Evolutionary conservation across 2,113 vertebrate genomes (phyloP).

Genomic region (Planiliza haematocheilus): DNA sequence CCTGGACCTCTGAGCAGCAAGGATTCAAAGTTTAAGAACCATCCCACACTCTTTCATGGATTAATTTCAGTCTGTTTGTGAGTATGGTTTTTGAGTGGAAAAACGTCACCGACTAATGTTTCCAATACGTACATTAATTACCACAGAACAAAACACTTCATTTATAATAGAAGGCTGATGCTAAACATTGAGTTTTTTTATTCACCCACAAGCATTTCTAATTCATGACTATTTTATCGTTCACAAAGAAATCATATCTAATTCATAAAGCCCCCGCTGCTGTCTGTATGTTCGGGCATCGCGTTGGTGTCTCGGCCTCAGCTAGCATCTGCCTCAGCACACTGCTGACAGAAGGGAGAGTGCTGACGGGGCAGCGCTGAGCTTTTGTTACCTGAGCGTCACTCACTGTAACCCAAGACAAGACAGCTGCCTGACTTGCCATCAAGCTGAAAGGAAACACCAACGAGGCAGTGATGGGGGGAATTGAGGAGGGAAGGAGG

Average conservation of each 20-base stretch:
- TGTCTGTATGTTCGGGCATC: slow-evolving; percentile 2
- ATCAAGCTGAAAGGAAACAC: slow-evolving; percentile 66
- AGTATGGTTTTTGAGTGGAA: background rate
- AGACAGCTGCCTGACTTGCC: slow-evolving; percentile 73
- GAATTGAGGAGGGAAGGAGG: background rate
- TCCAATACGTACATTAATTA: background rate
- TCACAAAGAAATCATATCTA: slow-evolving; percentile 50
- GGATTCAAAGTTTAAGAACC: background rate
- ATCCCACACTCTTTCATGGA: too few species aligned
- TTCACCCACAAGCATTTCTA: background rate
- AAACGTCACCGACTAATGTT: background rate
- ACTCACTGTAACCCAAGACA: slow-evolving; percentile 71
- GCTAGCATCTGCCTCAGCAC: slow-evolving; percentile 62
- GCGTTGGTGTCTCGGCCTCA: slow-evolving; percentile 27
- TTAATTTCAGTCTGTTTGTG: background rate
- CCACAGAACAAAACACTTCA: background rate
- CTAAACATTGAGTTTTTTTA: background rate
- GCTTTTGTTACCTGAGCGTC: slow-evolving; percentile 78
- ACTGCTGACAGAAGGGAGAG: slow-evolving; percentile 51
- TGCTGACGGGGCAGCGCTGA: slow-evolving; percentile 48
- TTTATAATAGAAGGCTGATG: slow-evolving; percentile 22
- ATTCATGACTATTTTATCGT: slow-evolving; percentile 20
- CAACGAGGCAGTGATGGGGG: slow-evolving; percentile 1
- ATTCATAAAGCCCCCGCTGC: slow-evolving; percentile 43
- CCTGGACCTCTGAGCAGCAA: background rate